Base-by-base conservation (phyloP, 2,888 invertebrate species). In the Andricus curvator region DNA sequence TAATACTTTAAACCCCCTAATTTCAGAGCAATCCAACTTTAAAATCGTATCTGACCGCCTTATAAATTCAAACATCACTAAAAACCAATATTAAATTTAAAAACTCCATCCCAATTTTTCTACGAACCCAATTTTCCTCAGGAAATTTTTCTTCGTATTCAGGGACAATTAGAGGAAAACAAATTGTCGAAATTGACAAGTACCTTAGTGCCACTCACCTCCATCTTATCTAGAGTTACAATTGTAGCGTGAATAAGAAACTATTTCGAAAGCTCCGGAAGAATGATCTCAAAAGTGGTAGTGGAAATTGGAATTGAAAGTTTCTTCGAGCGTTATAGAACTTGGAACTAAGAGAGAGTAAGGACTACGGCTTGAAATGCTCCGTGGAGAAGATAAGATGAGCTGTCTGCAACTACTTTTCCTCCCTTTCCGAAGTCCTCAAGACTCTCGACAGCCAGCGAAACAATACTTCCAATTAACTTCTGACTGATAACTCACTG, bases 391-490 rank as follows among this genome's bases (percentile, higher is more conserved):
- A 74, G 74, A 33, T 29, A 56, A 74, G 74, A 74, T 74, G 74
- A 74, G n/a, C 33, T 74, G 74, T 74, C 56, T 74, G 20, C 74
- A 56, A 56, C 74, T 74, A 74, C 74, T 74, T 74, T 51, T 74
- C 74, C 51, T 56, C 74, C 33, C 51, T 56, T 51, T 51, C 8
- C 74, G 11, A 56, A 56, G 74, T 74, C 17, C 56, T 74, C 33
- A 74, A 74, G 70, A 51, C 33, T 48, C 48, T 68, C 68, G 51
- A 29, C 74, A 56, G 33, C 74, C 56, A 56, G 33, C 33, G 74
- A 74, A 74, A 74, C 74, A 74, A 74, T 74, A 74, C 74, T 74
- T 56, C 56, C 56, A 74, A 74, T 74, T 74, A 74, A 56, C 51
- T 74, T 56, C 33, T 51, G 51, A 56, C 33, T 70, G 70, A 74